phyloP scores from a whole-genome alignment of 1,140 invertebrate genomes.

The Sminthurinus signatus region DNA sequence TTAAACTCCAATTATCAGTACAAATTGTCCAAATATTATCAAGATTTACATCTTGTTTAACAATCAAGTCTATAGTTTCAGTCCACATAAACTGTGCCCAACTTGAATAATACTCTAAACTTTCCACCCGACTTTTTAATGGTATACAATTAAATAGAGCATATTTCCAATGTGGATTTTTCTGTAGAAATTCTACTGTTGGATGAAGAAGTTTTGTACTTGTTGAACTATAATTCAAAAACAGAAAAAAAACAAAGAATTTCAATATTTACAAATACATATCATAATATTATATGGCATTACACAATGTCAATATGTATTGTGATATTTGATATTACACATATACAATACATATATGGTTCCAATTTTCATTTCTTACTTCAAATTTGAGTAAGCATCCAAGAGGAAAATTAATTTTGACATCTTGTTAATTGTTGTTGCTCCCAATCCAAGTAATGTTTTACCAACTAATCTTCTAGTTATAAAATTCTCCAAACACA shows the following conservation, averaged over 20 bases:
- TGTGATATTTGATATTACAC: too few relatives aligned
- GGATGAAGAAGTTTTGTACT: constrained; percentile 14
- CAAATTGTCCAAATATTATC: background rate
- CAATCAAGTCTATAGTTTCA: background rate
- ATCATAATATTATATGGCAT: background rate
- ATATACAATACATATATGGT: too few relatives aligned
- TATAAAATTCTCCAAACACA: constrained; percentile 20
- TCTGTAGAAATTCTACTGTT: constrained; percentile 13
- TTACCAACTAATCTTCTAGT: constrained; percentile 16
- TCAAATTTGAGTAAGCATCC: background rate
- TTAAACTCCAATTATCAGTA: constrained; percentile 13
- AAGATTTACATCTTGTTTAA: too few relatives aligned
- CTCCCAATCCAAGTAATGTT: constrained; percentile 18
- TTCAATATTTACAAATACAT: background rate
- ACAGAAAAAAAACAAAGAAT: background rate
- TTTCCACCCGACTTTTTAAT: constrained; percentile 16
- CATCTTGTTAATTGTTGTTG: constrained; percentile 15
- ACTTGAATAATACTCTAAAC: constrained; percentile 14
- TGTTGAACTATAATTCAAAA: constrained; percentile 13
- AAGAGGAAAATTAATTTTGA: constrained; percentile 16
- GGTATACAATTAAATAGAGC: constrained; percentile 15
- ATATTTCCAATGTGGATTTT: constrained; percentile 24
- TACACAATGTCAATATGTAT: too few relatives aligned
- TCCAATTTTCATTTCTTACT: too few relatives aligned
- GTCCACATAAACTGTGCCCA: constrained; percentile 25